phyloP scores from a whole-genome alignment of 2,888 invertebrate species.

The Cybosia mesomella region DNA sequence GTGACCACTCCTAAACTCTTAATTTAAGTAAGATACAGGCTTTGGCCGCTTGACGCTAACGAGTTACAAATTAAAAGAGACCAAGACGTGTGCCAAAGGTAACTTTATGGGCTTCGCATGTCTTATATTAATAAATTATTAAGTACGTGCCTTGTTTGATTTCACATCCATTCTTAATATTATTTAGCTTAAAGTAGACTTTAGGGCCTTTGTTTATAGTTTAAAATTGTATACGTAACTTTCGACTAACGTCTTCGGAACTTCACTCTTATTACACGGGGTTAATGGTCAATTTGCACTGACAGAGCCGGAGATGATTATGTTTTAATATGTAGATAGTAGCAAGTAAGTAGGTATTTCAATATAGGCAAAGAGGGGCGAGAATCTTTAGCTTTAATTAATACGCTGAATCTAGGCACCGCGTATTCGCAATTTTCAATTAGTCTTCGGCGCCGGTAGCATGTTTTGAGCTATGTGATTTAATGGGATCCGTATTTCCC shows the following conservation, averaged over 20 bases:
- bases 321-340: constrained; percentile 60
- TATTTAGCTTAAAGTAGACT: constrained; percentile 73
- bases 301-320: constrained; percentile 59
- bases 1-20: constrained; percentile 71
- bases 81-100: constrained; percentile 84
- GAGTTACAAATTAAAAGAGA: constrained; percentile 86
- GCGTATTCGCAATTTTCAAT: constrained; percentile 81
- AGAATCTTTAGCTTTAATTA: constrained; percentile 85
- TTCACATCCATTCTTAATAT: constrained; percentile 75
- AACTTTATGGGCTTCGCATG: constrained; percentile 87
- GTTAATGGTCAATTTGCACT: constrained; percentile 76
- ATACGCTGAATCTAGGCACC: constrained; percentile 77
- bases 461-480: constrained; percentile 79
- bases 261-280: constrained; percentile 72
- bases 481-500: constrained; percentile 74
- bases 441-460: constrained; percentile 79
- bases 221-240: constrained; percentile 61
- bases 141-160: constrained; percentile 85
- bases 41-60: constrained; percentile 71
- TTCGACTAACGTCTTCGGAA: constrained; percentile 62
- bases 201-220: constrained; percentile 70
- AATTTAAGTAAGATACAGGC: constrained; percentile 68
- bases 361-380: constrained; percentile 77
- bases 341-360: constrained; percentile 72
- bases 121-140: constrained; percentile 87